Evolutionary conservation across 2,888 invertebrate species (phyloP), one percentile per base, ranked within the genome.

Genomic region (Syrphus vitripennis): DNA sequence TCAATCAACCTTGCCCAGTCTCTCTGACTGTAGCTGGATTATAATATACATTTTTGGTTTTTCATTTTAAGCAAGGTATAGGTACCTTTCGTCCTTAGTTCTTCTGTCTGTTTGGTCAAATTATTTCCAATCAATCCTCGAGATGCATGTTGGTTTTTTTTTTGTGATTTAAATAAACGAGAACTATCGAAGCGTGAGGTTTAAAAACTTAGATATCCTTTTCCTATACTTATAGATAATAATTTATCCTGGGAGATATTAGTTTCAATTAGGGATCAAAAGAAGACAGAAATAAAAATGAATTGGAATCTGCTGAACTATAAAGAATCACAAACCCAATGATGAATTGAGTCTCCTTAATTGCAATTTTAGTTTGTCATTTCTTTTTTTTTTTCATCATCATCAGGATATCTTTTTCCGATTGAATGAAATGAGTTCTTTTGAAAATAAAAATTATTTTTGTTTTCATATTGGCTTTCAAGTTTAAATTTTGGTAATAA

Each of bases 281-380:
- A 14, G 37, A 42, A 34, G n/a, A 24, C 14, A 29, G 34, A 50
- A 29, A 70, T 48, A 26, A 34, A 59, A 67, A 67, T 34, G 24
- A 37, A 65, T 45, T 48, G 57, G n/a, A 53, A 70, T 50, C 69
- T 31, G 16, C 37, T 80, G 74, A 74, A 69, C 67, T 61, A 6
- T n/a, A 59, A 45, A 34, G 24, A 70, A 59, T 48, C 37, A n/a
- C n/a, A 48, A 65, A 40, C 45, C 42, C 50, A 55, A 55, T 75
- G 81, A 76, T 77, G 71, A 71, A 71, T 82, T 57, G 77, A 65
- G 55, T 63, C 65, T 48, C 71, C 71, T 77, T 82, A 71, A 82
- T 77, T 82, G 77, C 77, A 82, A 77, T 80, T 80, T 72, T 42
- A 42, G 71, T 69, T 61, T 26, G 24, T 42, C 31, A 16, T n/a